Conservation (phyloP, 2,113 vertebrate species). For the Rhinopomastus cyanomelas region DNA sequence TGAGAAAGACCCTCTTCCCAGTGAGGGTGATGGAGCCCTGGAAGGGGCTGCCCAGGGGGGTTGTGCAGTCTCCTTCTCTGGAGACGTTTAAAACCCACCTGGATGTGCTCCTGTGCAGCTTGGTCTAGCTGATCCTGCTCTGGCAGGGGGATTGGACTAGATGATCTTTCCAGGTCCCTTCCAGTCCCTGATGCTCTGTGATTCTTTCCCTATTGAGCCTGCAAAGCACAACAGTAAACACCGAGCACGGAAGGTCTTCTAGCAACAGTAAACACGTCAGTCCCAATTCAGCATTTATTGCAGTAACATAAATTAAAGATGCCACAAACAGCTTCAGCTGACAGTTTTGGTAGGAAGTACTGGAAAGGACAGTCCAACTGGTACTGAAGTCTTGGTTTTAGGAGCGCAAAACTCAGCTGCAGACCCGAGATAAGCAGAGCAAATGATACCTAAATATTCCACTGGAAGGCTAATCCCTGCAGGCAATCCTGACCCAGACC, state of each 20-base stretch:
- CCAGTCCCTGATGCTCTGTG: no score
- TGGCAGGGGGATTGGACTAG: no score
- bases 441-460: fast-evolving
- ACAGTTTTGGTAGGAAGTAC: neutral
- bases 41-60: neutral
- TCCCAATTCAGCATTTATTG: neutral
- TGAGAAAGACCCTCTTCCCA: no score
- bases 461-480: neutral
- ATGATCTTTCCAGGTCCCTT: no score
- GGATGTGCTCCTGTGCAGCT: no score
- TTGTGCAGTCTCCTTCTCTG: no score
- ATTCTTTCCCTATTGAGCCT: neutral
- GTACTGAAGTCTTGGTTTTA: neutral
- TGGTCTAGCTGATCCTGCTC: no score
- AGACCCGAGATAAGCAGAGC: neutral
- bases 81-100: no score
- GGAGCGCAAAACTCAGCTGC: neutral
- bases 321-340: neutral
- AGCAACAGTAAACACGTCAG: neutral
- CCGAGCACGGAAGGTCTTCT: neutral
- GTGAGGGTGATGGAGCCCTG: no score
- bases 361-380: neutral
- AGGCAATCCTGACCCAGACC: neutral
- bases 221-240: neutral
- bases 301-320: neutral